Percentiles rank a stretch among this genome's conserved stretches.
phyloP scores from a whole-genome alignment of 2,888 invertebrate genomes.

The Ornithoptera priamus region DNA sequence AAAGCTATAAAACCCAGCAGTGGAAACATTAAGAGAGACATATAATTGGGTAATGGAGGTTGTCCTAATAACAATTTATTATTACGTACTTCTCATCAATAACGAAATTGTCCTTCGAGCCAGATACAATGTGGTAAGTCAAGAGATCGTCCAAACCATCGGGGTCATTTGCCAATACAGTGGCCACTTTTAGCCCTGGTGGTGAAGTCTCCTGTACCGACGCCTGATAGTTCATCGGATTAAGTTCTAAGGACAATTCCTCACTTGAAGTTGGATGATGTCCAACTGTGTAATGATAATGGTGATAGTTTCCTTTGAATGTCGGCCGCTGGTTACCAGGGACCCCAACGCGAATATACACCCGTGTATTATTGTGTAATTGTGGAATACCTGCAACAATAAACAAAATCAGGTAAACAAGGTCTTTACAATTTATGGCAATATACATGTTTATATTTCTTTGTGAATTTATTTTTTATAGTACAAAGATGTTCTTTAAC shows the following conservation, averaged over 20 bases:
- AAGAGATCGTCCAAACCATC: slow-evolving; percentile 86
- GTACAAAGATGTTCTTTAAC: no score
- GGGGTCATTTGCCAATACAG: slow-evolving; percentile 87
- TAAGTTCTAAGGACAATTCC: slow-evolving; percentile 76
- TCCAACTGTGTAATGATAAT: slow-evolving; percentile 67
- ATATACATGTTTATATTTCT: no score
- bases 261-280: slow-evolving; percentile 58
- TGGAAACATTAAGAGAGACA: no score
- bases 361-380: slow-evolving; percentile 82
- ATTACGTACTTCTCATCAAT: slow-evolving; percentile 83
- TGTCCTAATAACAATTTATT: neutral
- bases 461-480: no score
- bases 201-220: slow-evolving; percentile 85
- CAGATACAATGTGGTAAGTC: slow-evolving; percentile 85
- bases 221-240: slow-evolving; percentile 86
- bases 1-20: no score
- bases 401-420: no score
- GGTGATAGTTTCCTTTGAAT: slow-evolving; percentile 86
- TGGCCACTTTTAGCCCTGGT: slow-evolving; percentile 84
- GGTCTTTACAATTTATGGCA: no score
- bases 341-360: slow-evolving; percentile 87
- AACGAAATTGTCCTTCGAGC: slow-evolving; percentile 88
- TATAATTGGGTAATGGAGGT: no score
- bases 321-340: slow-evolving; percentile 90
- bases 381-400: slow-evolving; percentile 78